Conservation (phyloP, 2,888 invertebrate genomes). For the Hypercompe scribonia region DNA sequence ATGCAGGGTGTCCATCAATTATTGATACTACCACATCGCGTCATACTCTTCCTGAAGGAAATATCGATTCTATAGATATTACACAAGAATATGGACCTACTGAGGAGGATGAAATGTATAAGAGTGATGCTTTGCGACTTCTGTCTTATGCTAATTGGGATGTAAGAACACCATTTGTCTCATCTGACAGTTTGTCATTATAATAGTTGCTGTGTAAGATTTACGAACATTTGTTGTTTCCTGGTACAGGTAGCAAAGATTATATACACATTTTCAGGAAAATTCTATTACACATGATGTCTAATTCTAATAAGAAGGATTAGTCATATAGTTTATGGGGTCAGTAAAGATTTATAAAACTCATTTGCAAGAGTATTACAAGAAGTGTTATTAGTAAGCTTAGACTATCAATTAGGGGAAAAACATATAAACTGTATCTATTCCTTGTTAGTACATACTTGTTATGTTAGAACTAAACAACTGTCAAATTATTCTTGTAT, state of each 20-base stretch:
- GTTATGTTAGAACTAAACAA: not conserved
- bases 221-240: conserved; percentile 2
- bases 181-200: conserved; percentile 12
- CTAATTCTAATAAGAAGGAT: conserved; percentile 6
- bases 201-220: not conserved
- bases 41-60: conserved; percentile 54
- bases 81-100: conserved; percentile 68
- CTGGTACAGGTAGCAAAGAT: not conserved
- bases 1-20: conserved; percentile 58
- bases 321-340: conserved; percentile 1
- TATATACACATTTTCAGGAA: not conserved
- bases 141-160: conserved; percentile 92
- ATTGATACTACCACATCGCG: conserved; percentile 51
- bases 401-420: not conserved
- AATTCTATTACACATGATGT: not conserved
- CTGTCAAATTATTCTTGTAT: not conserved
- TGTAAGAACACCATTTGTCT: conserved; percentile 69
- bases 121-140: conserved; percentile 88
- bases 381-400: not conserved
- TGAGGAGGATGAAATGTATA: conserved; percentile 79
- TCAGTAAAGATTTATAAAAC: not conserved
- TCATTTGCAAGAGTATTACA: not conserved
- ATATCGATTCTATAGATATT: conserved; percentile 56
- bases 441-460: not conserved
- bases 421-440: not conserved